A percentile compares a stretch with the other conserved stretches of the same genome.
phyloP scores from a whole-genome alignment of 2,113 vertebrate genomes.

The Diphyllodes magnificus region DNA sequence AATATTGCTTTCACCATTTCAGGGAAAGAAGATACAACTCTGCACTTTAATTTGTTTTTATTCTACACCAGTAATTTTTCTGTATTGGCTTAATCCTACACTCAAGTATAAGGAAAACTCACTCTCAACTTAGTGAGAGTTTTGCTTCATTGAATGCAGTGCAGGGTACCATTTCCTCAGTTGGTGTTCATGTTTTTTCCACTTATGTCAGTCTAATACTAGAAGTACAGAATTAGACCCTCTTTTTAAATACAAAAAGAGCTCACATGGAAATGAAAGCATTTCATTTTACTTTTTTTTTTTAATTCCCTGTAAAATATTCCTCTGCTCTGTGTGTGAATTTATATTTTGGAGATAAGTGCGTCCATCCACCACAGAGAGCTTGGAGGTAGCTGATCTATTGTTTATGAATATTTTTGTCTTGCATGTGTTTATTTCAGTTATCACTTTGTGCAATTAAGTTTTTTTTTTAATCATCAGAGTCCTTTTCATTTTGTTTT shows the following conservation, averaged over 20 bases:
- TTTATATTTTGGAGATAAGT: background rate
- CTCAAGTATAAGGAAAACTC: background rate
- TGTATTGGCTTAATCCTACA: background rate
- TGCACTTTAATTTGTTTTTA: slow-evolving; percentile 17
- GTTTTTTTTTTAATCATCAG: background rate
- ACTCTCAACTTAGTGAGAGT: slow-evolving; percentile 19
- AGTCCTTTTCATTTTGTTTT: background rate
- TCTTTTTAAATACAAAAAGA: slow-evolving; percentile 9
- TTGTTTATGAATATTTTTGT: background rate
- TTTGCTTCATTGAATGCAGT: slow-evolving; percentile 14
- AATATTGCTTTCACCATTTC: slow-evolving; percentile 24
- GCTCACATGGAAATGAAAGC: background rate
- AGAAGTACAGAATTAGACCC: background rate
- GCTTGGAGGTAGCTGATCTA: background rate
- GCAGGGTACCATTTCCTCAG: slow-evolving; percentile 36
- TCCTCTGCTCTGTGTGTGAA: background rate
- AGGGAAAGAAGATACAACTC: background rate
- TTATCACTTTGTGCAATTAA: background rate
- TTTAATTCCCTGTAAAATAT: background rate
- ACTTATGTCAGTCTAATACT: slow-evolving; percentile 6
- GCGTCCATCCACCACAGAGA: background rate
- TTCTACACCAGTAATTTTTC: slow-evolving; percentile 1
- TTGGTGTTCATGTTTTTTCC: slow-evolving; percentile 1
- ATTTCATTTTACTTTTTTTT: background rate
- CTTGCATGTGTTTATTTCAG: background rate